phyloP scores from a whole-genome alignment of 2,797 vertebrate species.

The Margarornis squamiger region DNA sequence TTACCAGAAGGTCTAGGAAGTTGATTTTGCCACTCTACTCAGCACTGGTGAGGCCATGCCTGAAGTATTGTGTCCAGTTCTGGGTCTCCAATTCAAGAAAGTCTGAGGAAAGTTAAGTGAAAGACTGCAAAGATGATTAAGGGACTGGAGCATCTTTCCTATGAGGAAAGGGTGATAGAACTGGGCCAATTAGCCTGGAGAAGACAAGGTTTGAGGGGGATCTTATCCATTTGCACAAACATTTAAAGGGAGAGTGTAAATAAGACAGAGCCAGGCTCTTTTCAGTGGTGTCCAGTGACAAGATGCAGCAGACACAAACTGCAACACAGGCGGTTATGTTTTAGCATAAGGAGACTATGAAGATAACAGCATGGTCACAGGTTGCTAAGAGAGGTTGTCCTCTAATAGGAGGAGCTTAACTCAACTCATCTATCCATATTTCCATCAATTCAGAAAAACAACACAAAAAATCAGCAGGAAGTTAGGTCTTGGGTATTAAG shows the following conservation, averaged over 20 bases:
- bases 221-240: background rate
- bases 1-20: background rate
- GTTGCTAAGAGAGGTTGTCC: background rate
- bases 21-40: background rate
- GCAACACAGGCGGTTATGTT: background rate
- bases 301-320: background rate
- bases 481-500: conserved; percentile 37
- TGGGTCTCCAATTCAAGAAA: background rate
- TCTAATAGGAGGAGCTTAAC: background rate
- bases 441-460: conserved; percentile 9
- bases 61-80: background rate
- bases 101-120: background rate
- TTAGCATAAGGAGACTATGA: background rate
- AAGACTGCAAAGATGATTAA: background rate
- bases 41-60: background rate
- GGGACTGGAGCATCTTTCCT: background rate
- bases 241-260: background rate
- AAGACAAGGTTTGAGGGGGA: background rate
- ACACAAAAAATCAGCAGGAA: conserved; percentile 1
- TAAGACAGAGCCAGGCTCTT: background rate
- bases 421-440: background rate
- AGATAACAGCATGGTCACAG: background rate
- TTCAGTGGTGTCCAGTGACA: background rate
- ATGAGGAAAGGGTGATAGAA: background rate
- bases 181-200: background rate